Percentiles rank a stretch among this genome's conserved stretches.
These are phyloP conservation scores for Iphiclides podalirius DNA, from an alignment of 2,888 invertebrate species.

Conservation along the genomic window DNA sequence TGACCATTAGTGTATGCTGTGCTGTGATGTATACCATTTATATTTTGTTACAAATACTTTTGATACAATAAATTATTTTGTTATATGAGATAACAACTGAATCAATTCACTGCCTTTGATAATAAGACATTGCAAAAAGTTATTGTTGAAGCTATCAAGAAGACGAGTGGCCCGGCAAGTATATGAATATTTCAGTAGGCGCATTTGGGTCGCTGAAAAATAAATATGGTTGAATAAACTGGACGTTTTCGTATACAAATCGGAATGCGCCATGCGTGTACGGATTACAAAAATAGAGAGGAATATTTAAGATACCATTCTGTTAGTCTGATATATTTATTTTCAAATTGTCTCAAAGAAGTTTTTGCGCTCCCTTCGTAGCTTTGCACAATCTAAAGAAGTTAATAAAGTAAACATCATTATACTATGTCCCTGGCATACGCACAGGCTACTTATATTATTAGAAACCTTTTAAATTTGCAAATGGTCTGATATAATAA, in stretches of 20 bases:
- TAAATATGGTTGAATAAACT: conserved; percentile 71
- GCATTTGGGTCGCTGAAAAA: conserved; percentile 73
- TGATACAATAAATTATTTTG: too few species aligned
- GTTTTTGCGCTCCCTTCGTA: too few species aligned
- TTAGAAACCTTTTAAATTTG: too few species aligned
- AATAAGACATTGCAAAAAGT: conserved; percentile 1
- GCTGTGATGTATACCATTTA: too few species aligned
- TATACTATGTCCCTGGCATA: too few species aligned
- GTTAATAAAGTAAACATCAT: too few species aligned
- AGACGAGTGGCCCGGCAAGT: conserved; percentile 69
- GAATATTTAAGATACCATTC: conserved; percentile 54
- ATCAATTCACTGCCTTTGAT: background rate
- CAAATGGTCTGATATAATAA: too few species aligned
- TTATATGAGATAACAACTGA: too few species aligned
- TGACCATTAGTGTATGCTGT: too few species aligned
- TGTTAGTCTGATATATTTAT: conserved; percentile 45
- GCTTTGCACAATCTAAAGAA: too few species aligned
- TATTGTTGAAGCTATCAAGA: conserved; percentile 51
- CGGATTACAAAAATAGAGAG: conserved; percentile 53
- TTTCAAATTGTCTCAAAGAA: background rate
- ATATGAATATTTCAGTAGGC: conserved; percentile 75
- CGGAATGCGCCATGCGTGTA: conserved; percentile 63
- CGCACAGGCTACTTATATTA: too few species aligned
- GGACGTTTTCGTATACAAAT: conserved; percentile 75
- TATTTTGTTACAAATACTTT: too few species aligned